Conservation (phyloP, 2,113 vertebrate genomes). For the Hippocampus guttulatus region DNA sequence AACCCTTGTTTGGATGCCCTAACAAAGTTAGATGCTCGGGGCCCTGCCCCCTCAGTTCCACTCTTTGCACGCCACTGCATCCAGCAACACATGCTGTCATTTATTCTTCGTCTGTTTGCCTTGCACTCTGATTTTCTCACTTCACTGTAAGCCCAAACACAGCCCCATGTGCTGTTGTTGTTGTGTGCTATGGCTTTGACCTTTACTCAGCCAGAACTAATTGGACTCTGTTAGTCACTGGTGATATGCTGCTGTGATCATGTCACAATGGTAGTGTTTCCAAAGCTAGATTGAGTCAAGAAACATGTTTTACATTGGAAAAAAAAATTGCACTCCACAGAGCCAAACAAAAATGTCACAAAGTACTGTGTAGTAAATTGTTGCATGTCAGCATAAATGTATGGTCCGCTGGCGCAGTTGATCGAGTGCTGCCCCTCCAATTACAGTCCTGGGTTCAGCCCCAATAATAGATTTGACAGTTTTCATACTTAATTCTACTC, state of each 20-base stretch:
- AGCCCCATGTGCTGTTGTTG: not conserved
- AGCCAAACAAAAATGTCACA: not conserved
- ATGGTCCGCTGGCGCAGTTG: no score
- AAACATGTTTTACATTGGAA: not conserved
- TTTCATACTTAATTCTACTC: no score
- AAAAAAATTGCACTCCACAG: not conserved
- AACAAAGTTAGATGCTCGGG: no score
- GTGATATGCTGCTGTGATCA: not conserved
- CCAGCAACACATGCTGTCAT: not conserved
- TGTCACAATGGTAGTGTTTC: not conserved
- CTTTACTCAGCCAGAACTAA: constrained; percentile 7
- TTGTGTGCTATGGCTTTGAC: constrained; percentile 13
- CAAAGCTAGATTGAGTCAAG: not conserved
- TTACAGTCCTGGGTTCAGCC: no score
- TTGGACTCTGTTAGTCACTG: not conserved
- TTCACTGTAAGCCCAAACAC: not conserved
- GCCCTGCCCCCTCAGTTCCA: no score
- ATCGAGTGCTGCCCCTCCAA: no score
- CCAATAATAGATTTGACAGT: no score
- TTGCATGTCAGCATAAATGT: no score
- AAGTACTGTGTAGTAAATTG: not conserved
- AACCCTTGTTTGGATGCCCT: no score
- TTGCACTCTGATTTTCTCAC: not conserved
- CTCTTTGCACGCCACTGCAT: no score
- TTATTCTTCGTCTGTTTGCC: not conserved